Conservation (phyloP, 2,888 invertebrate genomes). For the Lissocephala sabroskyi region DNA sequence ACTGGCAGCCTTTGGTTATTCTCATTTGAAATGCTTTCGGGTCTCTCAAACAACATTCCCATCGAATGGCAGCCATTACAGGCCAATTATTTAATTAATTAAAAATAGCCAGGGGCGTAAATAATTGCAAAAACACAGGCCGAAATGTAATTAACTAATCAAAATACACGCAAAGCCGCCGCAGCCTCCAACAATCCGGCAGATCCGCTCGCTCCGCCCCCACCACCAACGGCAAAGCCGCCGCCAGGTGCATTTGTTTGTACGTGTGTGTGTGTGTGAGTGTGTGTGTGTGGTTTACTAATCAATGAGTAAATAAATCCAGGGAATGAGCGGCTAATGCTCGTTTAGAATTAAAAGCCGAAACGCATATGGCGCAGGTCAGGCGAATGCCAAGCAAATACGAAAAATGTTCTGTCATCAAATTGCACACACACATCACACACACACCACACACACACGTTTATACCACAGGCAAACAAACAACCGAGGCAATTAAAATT, state of each 20-base stretch:
- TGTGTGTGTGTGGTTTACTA: constrained; percentile 31
- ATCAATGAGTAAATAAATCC: constrained; percentile 48
- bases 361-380: background rate
- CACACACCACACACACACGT: background rate
- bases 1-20: too few relatives aligned
- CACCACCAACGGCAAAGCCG: background rate
- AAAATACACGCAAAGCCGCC: constrained; percentile 37
- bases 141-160: constrained; percentile 58
- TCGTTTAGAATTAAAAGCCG: constrained; percentile 14
- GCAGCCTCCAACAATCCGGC: too few relatives aligned
- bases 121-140: constrained; percentile 38
- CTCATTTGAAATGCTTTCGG: too few relatives aligned
- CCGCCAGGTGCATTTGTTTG: too few relatives aligned
- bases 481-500: constrained; percentile 46
- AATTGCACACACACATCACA: constrained; percentile 20
- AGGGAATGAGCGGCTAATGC: constrained; percentile 23
- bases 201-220: too few relatives aligned
- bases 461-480: constrained; percentile 25
- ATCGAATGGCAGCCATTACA: constrained; percentile 26
- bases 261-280: constrained; percentile 8
- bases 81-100: constrained; percentile 60
- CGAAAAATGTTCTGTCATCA: too few relatives aligned
- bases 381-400: too few relatives aligned
- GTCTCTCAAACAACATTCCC: too few relatives aligned
- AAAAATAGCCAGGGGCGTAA: constrained; percentile 40